These are phyloP conservation scores for Scomber colias DNA, from an alignment of 2,113 vertebrate species.

Conservation along the genomic window DNA sequence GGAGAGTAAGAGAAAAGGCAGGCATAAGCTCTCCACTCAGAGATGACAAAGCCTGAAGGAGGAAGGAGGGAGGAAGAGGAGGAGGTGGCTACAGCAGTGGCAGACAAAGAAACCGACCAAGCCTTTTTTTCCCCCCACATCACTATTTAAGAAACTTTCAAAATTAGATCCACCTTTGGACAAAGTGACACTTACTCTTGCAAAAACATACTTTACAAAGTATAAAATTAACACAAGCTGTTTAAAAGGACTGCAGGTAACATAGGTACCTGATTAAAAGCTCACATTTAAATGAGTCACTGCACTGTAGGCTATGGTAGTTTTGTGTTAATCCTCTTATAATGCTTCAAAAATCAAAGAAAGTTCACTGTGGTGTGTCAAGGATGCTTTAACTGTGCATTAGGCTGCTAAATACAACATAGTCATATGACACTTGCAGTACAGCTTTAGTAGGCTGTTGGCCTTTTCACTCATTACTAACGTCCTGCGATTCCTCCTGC, in stretches of 20 bases:
- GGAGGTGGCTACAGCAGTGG: constrained; percentile 13
- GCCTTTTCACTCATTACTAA: constrained; percentile 27
- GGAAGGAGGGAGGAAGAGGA: constrained; percentile 20
- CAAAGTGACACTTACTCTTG: constrained; percentile 11
- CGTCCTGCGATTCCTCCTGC: constrained; percentile 15
- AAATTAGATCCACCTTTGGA: constrained; percentile 4
- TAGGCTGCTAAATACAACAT: neutral
- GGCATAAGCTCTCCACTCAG: constrained; percentile 58
- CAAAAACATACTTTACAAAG: neutral
- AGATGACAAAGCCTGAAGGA: constrained; percentile 61
- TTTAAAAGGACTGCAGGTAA: constrained; percentile 6
- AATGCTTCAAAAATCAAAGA: constrained; percentile 1
- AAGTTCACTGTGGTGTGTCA: constrained; percentile 14
- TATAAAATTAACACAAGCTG: neutral
- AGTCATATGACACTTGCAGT: constrained; percentile 10
- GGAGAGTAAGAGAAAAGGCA: constrained; percentile 61
- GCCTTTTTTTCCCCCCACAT: neutral
- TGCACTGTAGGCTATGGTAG: neutral
- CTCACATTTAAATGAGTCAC: constrained; percentile 6
- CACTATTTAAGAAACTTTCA: neutral
- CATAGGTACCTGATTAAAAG: neutral
- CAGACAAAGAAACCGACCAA: constrained; percentile 26
- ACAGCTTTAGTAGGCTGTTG: constrained; percentile 10
- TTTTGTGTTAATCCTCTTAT: neutral
- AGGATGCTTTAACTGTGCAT: constrained; percentile 6